A percentile compares a stretch with the other conserved stretches of the same genome.
Conservation (phyloP, 2,888 invertebrate genomes). For the Tenodera sinensis region DNA sequence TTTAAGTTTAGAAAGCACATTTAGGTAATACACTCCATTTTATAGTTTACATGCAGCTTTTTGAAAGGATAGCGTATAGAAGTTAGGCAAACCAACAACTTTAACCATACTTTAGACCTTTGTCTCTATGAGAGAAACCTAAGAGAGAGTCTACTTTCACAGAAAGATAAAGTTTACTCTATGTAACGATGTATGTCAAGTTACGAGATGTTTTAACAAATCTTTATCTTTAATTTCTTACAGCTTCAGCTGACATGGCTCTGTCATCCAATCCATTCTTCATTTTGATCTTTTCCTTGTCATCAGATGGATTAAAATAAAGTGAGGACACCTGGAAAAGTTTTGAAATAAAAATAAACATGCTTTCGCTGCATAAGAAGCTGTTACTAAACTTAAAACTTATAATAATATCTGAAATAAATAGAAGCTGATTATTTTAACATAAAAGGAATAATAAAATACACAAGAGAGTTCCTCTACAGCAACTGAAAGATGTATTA, state of each 20-base stretch:
- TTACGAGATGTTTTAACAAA: neutral
- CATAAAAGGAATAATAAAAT: neutral
- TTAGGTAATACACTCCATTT: neutral
- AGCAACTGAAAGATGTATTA: neutral
- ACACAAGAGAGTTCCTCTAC: neutral
- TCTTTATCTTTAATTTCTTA: neutral
- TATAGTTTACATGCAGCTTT: neutral
- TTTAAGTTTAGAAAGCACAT: neutral
- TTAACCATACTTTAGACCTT: neutral
- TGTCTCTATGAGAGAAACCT: neutral
- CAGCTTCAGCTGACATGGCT: neutral
- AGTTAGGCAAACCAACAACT: neutral
- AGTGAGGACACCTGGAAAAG: neutral
- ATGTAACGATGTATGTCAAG: neutral
- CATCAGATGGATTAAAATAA: neutral
- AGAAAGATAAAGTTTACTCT: neutral
- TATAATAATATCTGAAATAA: neutral
- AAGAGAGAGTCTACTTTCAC: neutral
- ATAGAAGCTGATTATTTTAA: neutral
- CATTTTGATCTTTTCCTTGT: neutral
- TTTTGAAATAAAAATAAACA: neutral
- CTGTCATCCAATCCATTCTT: neutral
- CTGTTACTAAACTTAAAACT: neutral
- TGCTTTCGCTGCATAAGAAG: conserved; percentile 23
- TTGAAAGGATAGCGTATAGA: neutral